A percentile compares a stretch with the other conserved stretches of the same genome.
Evolutionary conservation across 2,797 vertebrate genomes (phyloP).

Genomic region (Dryobates pubescens): DNA sequence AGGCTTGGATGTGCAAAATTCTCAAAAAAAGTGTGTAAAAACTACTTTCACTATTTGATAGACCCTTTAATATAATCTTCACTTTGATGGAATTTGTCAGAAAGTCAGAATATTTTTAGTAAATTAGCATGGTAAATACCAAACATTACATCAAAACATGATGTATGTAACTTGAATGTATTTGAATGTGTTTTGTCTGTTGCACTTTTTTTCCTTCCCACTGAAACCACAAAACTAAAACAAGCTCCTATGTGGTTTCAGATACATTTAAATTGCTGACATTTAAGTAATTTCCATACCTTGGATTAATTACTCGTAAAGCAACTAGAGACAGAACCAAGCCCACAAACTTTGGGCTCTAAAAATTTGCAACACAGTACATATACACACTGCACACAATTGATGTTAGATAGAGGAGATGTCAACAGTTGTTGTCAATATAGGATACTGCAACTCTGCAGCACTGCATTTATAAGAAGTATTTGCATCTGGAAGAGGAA

Average conservation of each 20-base stretch:
- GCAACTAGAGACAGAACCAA: background rate
- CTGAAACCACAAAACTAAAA: background rate
- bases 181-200: background rate
- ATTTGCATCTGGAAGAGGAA: background rate
- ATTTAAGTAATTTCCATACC: background rate
- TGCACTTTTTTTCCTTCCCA: background rate
- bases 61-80: background rate
- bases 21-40: background rate
- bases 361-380: background rate
- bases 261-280: background rate
- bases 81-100: background rate
- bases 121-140: background rate
- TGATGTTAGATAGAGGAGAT: background rate
- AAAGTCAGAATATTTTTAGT: background rate
- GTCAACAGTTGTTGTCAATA: background rate
- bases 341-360: background rate
- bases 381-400: fast-evolving
- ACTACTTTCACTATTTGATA: background rate
- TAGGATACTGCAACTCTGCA: background rate
- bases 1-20: background rate
- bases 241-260: background rate
- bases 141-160: background rate
- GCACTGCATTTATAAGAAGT: background rate
- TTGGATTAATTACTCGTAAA: background rate
- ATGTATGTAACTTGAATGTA: background rate